Conservation (phyloP, 2,113 vertebrate genomes). For the Leptosomus discolor region DNA sequence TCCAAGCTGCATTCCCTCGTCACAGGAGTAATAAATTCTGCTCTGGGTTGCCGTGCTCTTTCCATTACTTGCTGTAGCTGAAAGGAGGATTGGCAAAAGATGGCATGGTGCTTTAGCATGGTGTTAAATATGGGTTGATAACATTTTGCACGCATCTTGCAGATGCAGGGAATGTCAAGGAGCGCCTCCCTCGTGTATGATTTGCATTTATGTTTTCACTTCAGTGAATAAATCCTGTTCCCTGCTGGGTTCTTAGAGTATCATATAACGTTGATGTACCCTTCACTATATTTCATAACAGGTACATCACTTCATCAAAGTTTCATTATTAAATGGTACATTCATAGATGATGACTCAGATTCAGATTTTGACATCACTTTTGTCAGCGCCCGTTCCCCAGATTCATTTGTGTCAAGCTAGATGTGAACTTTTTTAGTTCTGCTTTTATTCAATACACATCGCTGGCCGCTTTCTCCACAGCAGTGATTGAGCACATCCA, state of each 20-base stretch:
- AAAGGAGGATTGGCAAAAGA: not conserved
- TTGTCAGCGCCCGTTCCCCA: not conserved
- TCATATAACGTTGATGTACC: not conserved
- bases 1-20: constrained; percentile 3
- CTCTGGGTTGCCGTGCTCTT: not conserved
- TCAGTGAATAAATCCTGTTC: not conserved
- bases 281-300: not conserved
- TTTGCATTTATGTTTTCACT: not conserved
- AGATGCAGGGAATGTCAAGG: not conserved
- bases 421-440: not conserved
- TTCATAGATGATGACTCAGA: not conserved
- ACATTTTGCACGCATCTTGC: not conserved
- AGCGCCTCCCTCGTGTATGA: not conserved
- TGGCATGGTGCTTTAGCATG: rapidly evolving
- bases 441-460: not conserved
- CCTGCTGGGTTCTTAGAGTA: not conserved
- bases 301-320: not conserved
- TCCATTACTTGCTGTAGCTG: not conserved
- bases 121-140: not conserved
- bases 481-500: not conserved
- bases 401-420: not conserved
- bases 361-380: not conserved
- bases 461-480: not conserved
- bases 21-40: not conserved
- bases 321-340: not conserved